These are phyloP conservation scores for Phataginus tricuspis DNA, from an alignment of 2,797 vertebrate species.

Conservation along the genomic window DNA sequence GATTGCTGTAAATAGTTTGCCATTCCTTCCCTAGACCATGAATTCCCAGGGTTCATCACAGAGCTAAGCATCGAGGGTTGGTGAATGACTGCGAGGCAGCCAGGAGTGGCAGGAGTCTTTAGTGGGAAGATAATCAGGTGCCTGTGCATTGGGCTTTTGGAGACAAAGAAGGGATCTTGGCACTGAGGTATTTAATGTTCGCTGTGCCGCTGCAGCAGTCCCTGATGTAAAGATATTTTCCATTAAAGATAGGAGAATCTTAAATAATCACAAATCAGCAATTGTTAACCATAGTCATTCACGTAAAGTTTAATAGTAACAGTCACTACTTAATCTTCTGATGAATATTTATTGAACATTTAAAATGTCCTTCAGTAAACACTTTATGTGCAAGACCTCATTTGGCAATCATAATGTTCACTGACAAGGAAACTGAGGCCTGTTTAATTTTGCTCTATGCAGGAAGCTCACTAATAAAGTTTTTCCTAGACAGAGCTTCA, in stretches of 20 bases:
- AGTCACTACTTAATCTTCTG: background rate
- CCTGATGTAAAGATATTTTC: background rate
- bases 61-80: background rate
- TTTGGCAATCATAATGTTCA: constrained; percentile 23
- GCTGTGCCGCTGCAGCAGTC: background rate
- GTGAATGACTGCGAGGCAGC: background rate
- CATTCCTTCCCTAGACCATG: background rate
- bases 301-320: background rate
- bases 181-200: background rate
- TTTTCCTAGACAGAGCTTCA: background rate
- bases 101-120: background rate
- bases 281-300: background rate
- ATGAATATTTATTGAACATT: background rate
- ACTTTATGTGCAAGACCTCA: background rate
- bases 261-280: background rate
- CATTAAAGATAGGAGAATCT: background rate
- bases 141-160: constrained; percentile 11
- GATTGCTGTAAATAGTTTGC: background rate
- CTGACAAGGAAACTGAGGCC: background rate
- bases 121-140: background rate
- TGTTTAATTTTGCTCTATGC: background rate
- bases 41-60: background rate
- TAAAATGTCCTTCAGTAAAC: background rate
- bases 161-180: background rate
- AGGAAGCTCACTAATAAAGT: background rate